Conservation (phyloP, 2,113 vertebrate species). For the Phrynosoma platyrhinos region DNA sequence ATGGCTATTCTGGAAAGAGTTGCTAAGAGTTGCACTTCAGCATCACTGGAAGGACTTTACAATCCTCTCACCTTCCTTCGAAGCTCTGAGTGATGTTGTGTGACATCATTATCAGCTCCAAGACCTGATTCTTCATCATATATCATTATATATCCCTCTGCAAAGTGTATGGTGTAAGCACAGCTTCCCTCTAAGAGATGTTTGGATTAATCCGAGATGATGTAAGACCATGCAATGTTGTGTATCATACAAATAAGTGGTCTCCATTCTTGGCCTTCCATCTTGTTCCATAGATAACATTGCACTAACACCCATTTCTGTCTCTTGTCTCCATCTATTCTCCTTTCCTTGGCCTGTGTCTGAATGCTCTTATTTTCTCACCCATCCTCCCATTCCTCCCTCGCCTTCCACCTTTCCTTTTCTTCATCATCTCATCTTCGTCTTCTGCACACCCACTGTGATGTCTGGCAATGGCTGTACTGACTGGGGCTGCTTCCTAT, state of each 20-base stretch:
- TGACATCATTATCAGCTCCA: too few relatives aligned
- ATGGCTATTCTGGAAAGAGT: too few relatives aligned
- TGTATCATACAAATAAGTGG: not conserved
- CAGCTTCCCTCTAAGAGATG: too few relatives aligned
- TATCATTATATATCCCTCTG: too few relatives aligned
- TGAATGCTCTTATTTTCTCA: not conserved
- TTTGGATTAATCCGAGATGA: too few relatives aligned
- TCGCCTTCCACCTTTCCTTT: conserved; percentile 40
- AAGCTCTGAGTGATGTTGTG: too few relatives aligned
- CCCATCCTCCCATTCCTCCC: not conserved
- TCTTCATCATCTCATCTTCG: conserved; percentile 13
- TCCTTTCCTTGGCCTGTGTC: conserved; percentile 4
- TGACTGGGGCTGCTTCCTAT: conserved; percentile 83
- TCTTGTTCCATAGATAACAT: conserved; percentile 13
- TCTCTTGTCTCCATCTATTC: conserved; percentile 31
- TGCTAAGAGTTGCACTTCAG: too few relatives aligned
- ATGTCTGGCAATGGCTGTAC: conserved; percentile 82
- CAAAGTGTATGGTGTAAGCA: too few relatives aligned
- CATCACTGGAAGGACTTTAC: too few relatives aligned
- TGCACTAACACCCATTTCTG: conserved; percentile 31
- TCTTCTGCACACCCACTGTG: conserved; percentile 69
- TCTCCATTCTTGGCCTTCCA: conserved; percentile 35
- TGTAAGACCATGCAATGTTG: not conserved
- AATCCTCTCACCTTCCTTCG: too few relatives aligned
- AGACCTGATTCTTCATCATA: too few relatives aligned